Conservation (phyloP, 2,888 invertebrate genomes). For the Phaonia tiefii region DNA sequence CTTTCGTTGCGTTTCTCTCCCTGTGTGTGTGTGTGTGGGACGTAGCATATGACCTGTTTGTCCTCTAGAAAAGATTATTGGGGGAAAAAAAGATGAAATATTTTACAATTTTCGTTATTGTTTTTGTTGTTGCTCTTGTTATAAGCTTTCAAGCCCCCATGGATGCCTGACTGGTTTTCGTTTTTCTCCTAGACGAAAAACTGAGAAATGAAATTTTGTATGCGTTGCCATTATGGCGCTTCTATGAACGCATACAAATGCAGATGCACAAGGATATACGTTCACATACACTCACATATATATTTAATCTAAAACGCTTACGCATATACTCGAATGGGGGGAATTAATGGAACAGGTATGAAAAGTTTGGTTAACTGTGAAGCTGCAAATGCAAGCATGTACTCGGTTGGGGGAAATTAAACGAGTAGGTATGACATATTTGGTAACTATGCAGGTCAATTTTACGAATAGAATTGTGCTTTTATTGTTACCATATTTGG, state of each 20-base stretch:
- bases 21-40: constrained; percentile 21
- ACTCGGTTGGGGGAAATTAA: no score
- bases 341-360: neutral
- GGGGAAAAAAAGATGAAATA: constrained; percentile 72
- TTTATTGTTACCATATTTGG: no score
- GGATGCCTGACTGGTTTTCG: constrained; percentile 44
- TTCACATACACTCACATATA: constrained; percentile 10
- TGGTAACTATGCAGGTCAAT: no score
- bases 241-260: constrained; percentile 32
- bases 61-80: constrained; percentile 73
- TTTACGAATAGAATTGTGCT: no score
- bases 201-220: constrained; percentile 63
- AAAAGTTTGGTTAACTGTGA: neutral
- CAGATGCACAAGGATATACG: constrained; percentile 14
- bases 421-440: no score
- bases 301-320: constrained; percentile 3
- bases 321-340: neutral
- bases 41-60: constrained; percentile 70
- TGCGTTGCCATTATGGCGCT: constrained; percentile 67
- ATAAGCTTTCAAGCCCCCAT: constrained; percentile 60
- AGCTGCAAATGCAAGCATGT: no score
- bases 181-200: neutral
- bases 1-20: neutral
- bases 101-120: constrained; percentile 71
- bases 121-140: constrained; percentile 34